Base-by-base conservation (phyloP, 2,797 vertebrate species). In the Megalops cyprinoides region DNA sequence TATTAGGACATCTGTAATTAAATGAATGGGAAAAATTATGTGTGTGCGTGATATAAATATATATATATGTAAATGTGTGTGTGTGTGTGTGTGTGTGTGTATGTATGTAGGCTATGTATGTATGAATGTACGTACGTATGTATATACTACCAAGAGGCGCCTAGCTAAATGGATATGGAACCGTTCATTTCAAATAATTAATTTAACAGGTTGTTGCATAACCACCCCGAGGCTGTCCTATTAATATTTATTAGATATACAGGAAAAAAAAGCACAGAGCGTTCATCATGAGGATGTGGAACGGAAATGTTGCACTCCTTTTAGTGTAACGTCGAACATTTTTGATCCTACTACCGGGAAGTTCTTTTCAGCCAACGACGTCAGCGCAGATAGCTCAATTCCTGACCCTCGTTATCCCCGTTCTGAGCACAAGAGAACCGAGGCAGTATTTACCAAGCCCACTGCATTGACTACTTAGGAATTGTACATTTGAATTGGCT, bases 131-230 rank as follows among this genome's bases (percentile, higher is more conserved):
- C n/a, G 51, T 28, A n/a, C n/a, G n/a, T n/a, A n/a, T n/a, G n/a
- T n/a, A n/a, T n/a, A n/a, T 42, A 23, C 51, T 62, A 55, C 39
- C 9, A 80, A 18, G 81, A 85, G 82, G 83, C 80, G 81, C n/a
- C n/a, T n/a, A n/a, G n/a, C 83, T 84, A 44, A 83, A 82, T 77
- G n/a, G 78, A 83, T 86, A 77, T 62, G 74, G 85, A 82, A 80
- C 75, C 60, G 60, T 9, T 79, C 48, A 82, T 79, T 87, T 55
- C 76, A 77, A 81, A 87, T 87, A 80, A 86, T 85, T 86, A 81
- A 84, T 84, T 83, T 79, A 90, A 88, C 85, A 81, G 77, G 69
- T 71, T 79, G 84, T 89, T 91, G 81, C 74, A 77, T 86, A 87
- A 90, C 81, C 12, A 14, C 28, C 76, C 82, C 23, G 56, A 18